phyloP scores from a whole-genome alignment of 2,888 invertebrate species.

The Oeneis ivallda region DNA sequence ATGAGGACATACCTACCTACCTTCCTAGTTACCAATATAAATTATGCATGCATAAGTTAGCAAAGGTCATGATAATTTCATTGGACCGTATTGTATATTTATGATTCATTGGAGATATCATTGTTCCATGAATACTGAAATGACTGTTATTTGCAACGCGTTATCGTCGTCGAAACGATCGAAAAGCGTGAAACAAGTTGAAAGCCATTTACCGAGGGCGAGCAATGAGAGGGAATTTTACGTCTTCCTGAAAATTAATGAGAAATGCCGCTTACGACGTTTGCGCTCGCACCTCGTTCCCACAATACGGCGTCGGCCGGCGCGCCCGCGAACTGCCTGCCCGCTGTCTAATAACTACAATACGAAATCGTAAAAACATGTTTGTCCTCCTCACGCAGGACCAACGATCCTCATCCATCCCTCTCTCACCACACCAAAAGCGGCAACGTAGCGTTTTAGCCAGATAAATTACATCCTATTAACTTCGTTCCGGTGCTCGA shows the following conservation, averaged over 20 bases:
- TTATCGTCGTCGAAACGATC: constrained; percentile 43
- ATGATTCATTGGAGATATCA: background rate
- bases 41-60: constrained; percentile 11
- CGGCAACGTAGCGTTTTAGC: constrained; percentile 76
- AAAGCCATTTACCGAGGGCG: constrained; percentile 66
- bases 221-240: constrained; percentile 69
- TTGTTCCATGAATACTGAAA: constrained; percentile 27
- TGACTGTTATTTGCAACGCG: constrained; percentile 35
- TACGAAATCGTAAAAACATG: constrained; percentile 65
- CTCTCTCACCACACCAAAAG: constrained; percentile 67
- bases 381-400: constrained; percentile 56
- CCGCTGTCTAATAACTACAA: constrained; percentile 67
- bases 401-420: constrained; percentile 48
- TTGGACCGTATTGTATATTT: constrained; percentile 1
- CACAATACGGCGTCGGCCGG: constrained; percentile 68
- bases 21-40: too few relatives aligned
- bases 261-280: constrained; percentile 73
- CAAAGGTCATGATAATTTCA: constrained; percentile 5
- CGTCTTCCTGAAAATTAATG: constrained; percentile 80
- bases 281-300: constrained; percentile 68
- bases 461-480: constrained; percentile 82
- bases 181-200: constrained; percentile 58
- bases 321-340: constrained; percentile 61
- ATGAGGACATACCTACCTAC: constrained; percentile 25
- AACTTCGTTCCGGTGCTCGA: constrained; percentile 75